Percentiles rank a stretch among this genome's conserved stretches.
Conservation (phyloP, 2,113 vertebrate species). For the Colius striatus region DNA sequence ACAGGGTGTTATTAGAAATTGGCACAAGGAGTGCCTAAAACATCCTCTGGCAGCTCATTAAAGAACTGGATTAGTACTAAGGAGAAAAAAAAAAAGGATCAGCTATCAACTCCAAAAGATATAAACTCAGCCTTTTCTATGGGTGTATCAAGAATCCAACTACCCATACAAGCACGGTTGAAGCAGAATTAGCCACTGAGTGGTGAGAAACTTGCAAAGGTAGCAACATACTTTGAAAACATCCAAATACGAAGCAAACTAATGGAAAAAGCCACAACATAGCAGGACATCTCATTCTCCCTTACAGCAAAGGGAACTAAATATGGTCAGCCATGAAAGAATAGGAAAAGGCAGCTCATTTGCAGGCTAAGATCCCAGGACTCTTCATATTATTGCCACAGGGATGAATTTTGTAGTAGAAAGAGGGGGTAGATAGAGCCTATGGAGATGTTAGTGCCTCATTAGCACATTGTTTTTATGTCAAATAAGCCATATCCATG, state of each 20-base stretch:
- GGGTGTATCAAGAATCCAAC: not conserved
- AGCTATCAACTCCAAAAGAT: not conserved
- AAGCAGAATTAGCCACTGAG: not conserved
- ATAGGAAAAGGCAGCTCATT: not conserved
- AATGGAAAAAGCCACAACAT: not conserved
- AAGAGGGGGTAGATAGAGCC: not conserved
- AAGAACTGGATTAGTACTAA: slow-evolving; percentile 33
- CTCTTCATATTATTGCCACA: not conserved
- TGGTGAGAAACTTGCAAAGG: not conserved
- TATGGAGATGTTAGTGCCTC: not conserved
- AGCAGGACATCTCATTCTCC: not conserved
- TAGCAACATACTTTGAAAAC: not conserved
- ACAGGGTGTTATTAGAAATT: slow-evolving; percentile 35
- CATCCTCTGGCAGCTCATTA: slow-evolving; percentile 58
- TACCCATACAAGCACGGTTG: not conserved
- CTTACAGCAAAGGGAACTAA: not conserved
- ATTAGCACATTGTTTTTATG: not conserved
- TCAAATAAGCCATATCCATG: not conserved
- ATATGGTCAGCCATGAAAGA: not conserved
- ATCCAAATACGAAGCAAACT: not conserved
- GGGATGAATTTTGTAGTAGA: not conserved
- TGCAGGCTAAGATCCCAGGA: not conserved
- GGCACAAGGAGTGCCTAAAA: slow-evolving; percentile 41
- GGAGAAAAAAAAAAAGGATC: not conserved
- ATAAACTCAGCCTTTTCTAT: slow-evolving; percentile 12